Evolutionary conservation across 2,888 invertebrate species (phyloP), one percentile per base, ranked within the genome.

Genomic region (Lycocerus yunnanus): DNA sequence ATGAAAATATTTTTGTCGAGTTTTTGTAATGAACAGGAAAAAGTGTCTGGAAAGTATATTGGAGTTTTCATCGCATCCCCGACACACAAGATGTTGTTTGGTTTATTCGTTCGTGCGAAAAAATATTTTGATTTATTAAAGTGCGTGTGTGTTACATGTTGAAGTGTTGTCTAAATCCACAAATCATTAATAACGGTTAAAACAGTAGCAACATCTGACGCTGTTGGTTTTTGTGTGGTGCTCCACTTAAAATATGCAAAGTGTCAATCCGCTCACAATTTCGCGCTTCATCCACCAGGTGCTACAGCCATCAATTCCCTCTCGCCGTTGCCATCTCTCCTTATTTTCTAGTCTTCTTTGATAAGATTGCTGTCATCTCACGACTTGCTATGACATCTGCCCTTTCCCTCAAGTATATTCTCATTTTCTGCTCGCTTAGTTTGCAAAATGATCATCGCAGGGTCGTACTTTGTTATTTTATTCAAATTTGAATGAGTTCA

Each of bases 251-350:
- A 79, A 79, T 79, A 79, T 79, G 78, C 79, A 79, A 77, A 78
- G 73, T 77, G 76, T 76, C 76, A 76, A 74, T 72, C 70, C 76
- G 73, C 66, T 73, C 74, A 77, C 78, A 79, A 79, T 79, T 79
- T 79, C 79, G 77, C 79, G 79, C 79, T 78, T 78, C 79, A 78
- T 79, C 77, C 79, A 69, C 77, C 79, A 79, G 79, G 79, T 79
- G 79, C 72, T 74, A 72, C 74, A 66, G 67, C 75, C 77, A 78
- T 79, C 79, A 79, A 72, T 71, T 71, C 71, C 66, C 69, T 58
- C 66, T 61, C 67, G 14, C 15, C 68, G 66, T 72, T 24, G 66
- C 67, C 43, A 59, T 43, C 69, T 71, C 71, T 65, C 43, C 69
- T 75, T 72, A 71, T 71, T 68, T 67, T 67, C 65, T 66, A 59